Base-by-base conservation (phyloP, 2,113 vertebrate genomes). In the Psephotus haematonotus region DNA sequence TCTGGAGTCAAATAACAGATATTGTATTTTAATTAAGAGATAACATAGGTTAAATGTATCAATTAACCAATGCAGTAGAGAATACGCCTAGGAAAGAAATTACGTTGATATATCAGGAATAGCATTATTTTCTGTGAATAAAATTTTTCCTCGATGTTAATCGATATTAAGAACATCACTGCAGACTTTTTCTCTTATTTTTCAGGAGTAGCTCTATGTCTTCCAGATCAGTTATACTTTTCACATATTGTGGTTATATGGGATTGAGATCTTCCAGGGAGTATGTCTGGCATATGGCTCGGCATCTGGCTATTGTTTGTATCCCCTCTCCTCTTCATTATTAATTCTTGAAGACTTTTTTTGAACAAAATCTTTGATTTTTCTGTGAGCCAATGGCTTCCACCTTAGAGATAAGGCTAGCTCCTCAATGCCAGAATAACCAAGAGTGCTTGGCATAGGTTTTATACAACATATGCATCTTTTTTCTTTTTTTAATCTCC, bases 291-390 rank as follows among this genome's bases (percentile, higher is more conserved):
- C 86, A 82, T 92, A 49, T 83, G 71, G 53, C 27, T 82, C 90
- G n/a, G 72, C 89, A 93, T 74, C 63, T 77, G 60, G 50, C 59
- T 49, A 76, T 43, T 92, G 39, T 80, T 84, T 92, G 17, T 69
- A 94, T 60, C 84, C 43, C 44, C 49, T 33, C 27, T 76, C 60
- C 69, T 85, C 75, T 88, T 49, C 31, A 72, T 60, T 41, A 33
- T 39, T 70, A 86, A 77, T 92, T 95, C 79, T 94, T 90, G 50
- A 90, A 84, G 41, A 53, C 29, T 41, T 93, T 91, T 96, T 95
- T 95, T 10, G 67, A 87, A 81, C 37, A 69, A 79, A 95, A 35
- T 31, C 53, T 93, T 74, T 78, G 9, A 53, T 93, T 83, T 95
- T 94, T 92, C 60, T 77, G 18, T 77, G 86, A 95, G 35, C 12